These are phyloP conservation scores for Hiodon tergisus DNA, from an alignment of 2,113 vertebrate genomes.

Conservation along the genomic window DNA sequence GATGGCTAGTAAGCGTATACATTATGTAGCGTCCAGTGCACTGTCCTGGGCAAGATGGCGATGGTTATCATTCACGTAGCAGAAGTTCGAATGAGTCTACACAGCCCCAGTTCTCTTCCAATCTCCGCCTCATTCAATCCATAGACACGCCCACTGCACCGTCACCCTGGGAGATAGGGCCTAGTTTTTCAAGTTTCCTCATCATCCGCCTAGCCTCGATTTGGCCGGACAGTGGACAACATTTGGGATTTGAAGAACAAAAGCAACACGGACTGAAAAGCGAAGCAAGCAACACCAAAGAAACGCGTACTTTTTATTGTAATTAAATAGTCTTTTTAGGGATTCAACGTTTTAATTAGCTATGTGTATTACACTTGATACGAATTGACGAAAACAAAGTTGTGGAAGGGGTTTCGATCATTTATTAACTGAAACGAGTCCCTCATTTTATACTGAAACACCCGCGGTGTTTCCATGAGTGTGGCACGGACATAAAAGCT, in stretches of 20 bases:
- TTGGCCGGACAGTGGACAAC: conserved; percentile 65
- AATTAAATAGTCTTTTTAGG: not conserved
- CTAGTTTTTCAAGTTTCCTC: conserved; percentile 60
- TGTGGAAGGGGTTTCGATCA: not conserved
- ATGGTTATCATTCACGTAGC: not conserved
- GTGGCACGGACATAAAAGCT: conserved; percentile 19
- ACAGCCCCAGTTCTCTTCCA: conserved; percentile 42
- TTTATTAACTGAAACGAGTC: conserved; percentile 17
- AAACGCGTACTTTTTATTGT: conserved; percentile 17
- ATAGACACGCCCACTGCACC: conserved; percentile 52
- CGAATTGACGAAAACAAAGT: conserved; percentile 18
- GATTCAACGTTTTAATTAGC: not conserved
- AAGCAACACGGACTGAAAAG: conserved; percentile 51
- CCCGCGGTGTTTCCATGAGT: conserved; percentile 4
- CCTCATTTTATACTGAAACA: conserved; percentile 16
- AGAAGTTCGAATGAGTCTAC: not conserved
- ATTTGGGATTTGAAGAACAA: conserved; percentile 68
- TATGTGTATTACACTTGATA: not conserved
- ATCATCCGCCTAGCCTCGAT: conserved; percentile 63
- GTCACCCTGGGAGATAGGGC: conserved; percentile 56
- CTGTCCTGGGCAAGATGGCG: conserved; percentile 19
- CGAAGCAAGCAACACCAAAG: conserved; percentile 17
- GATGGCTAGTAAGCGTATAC: not conserved
- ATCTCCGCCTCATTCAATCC: conserved; percentile 45
- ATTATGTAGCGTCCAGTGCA: not conserved